Evolutionary conservation across 2,113 vertebrate genomes (phyloP).

Genomic region (Eptesicus fuscus): DNA sequence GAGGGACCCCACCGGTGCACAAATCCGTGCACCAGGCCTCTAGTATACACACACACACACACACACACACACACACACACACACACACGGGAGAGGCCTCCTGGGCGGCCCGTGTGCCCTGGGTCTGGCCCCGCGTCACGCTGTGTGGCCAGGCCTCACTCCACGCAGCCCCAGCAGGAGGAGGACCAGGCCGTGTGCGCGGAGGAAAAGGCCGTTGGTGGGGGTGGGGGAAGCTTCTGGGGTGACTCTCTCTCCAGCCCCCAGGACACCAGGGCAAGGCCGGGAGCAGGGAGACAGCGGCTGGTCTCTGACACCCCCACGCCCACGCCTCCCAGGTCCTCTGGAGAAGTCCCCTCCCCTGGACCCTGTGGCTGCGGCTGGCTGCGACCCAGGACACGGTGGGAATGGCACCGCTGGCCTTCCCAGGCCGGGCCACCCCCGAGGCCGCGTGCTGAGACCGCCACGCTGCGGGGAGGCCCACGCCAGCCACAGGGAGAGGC

Average conservation of each 20-base stretch:
- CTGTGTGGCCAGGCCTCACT: background rate
- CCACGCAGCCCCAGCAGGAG: background rate
- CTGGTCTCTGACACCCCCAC: background rate
- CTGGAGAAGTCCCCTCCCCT: background rate
- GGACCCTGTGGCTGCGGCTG: background rate
- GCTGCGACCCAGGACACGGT: background rate
- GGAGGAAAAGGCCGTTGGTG: background rate
- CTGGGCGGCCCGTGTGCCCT: background rate
- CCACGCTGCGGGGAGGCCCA: background rate
- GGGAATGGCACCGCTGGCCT: background rate
- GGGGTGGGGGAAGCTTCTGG: background rate
- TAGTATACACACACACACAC: no score
- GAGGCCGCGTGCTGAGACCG: rapidly evolving
- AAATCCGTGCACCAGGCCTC: no score
- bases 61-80: no score
- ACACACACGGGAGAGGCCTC: no score
- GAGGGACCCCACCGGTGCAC: no score
- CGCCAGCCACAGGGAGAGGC: background rate
- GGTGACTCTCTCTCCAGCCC: background rate
- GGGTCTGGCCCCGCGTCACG: background rate
- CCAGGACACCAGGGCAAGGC: background rate
- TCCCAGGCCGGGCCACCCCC: background rate
- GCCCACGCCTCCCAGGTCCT: background rate
- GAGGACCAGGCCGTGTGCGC: rapidly evolving
- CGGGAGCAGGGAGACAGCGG: no score